Evolutionary conservation across 2,797 vertebrate genomes (phyloP).

Genomic region (Morelia viridis): DNA sequence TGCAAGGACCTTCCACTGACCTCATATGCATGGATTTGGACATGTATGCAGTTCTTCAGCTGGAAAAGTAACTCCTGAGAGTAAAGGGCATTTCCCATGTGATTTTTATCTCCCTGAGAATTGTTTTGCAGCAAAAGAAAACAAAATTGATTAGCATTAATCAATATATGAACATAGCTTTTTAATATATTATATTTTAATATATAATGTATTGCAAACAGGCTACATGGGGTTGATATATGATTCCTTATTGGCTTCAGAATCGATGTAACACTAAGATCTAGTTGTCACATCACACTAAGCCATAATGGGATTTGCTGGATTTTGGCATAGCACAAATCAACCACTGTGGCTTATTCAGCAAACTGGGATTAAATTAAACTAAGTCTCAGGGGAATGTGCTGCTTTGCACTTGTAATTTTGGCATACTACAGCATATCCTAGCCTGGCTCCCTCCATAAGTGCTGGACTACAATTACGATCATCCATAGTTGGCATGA

Average conservation of each 20-base stretch:
- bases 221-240: background rate
- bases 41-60: background rate
- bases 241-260: background rate
- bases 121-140: background rate
- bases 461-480: background rate
- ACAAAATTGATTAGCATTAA: background rate
- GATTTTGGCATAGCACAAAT: background rate
- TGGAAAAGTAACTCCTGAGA: background rate
- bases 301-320: background rate
- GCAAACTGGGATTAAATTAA: background rate
- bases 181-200: background rate
- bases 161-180: background rate
- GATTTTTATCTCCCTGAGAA: conserved; percentile 3
- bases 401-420: background rate
- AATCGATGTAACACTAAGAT: background rate
- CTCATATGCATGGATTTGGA: conserved; percentile 14
- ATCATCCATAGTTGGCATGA: background rate
- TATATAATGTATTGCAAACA: background rate
- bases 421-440: background rate
- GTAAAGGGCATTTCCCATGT: background rate
- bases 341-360: background rate
- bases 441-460: background rate
- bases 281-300: background rate
- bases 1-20: conserved; percentile 29
- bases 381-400: background rate